Base-by-base conservation (phyloP, 2,888 invertebrate genomes). In the Aphodius granarius region DNA sequence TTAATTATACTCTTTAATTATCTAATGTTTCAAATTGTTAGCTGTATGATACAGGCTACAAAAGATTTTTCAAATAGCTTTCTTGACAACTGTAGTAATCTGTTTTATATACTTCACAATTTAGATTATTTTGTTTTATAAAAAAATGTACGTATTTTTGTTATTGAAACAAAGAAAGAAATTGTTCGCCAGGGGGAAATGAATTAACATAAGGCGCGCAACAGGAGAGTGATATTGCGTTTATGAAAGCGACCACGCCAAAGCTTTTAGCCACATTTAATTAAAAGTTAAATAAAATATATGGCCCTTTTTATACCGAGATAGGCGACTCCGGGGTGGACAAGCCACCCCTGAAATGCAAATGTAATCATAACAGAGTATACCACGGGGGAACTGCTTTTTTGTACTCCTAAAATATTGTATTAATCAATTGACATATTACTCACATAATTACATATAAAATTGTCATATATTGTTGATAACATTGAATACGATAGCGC, bases 231-330 rank as follows among this genome's bases (percentile, higher is more conserved):
- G 65, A 65, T 19, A 19, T 16, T 9, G 68, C 19, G 68, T 19
- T 68, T 19, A 68, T 21, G 73, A 66, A 66, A 73, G 68, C 68
- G 73, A 21, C 73, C 77, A 76, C 73, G 72, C 66, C 74, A 75
- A 76, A 78, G 79, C 78, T 78, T 78, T 78, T 78, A 78, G 75
- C 78, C 79, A 79, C 79, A 81, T 83, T 83, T 83, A 82, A 82
- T 83, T 81, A 83, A 82, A 79, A 76, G 76, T 76, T 76, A 82
- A 82, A 81, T 82, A 81, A 82, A 83, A 82, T 82, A 81, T 82
- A 82, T 82, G 76, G 81, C 79, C 80, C 80, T 81, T 82, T 82
- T 81, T 81, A 80, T 76, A 78, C 79, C 73, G 66, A 74, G 78
- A 78, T 43, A 43, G 1, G 43, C 43, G 43, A 43, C 43, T 6